Conservation (phyloP, 2,797 vertebrate species). For the Trachops cirrhosus region DNA sequence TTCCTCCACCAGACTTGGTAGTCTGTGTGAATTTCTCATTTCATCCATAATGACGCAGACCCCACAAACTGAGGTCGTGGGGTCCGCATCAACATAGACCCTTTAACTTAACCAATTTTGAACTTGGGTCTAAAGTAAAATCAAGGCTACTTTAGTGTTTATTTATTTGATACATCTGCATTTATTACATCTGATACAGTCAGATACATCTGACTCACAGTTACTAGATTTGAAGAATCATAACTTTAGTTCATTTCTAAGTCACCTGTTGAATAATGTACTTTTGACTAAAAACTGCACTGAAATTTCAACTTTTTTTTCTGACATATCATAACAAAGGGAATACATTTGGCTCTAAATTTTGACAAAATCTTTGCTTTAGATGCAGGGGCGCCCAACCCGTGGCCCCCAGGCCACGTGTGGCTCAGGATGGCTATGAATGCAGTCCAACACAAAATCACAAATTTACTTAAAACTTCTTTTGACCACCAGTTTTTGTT, state of each 20-base stretch:
- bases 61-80: no score
- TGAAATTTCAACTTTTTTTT: neutral
- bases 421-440: no score
- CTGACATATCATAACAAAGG: neutral
- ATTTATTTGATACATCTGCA: neutral
- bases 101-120: neutral
- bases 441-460: no score
- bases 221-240: neutral
- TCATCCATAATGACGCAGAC: no score
- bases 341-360: neutral
- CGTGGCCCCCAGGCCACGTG: no score
- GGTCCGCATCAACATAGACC: no score
- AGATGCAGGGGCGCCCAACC: no score
- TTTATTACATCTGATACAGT: no score
- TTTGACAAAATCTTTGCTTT: neutral
- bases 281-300: neutral
- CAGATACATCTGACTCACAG: neutral
- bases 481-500: no score
- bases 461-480: no score
- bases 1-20: no score
- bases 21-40: no score
- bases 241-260: conserved; percentile 1
- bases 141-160: neutral
- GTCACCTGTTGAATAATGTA: neutral
- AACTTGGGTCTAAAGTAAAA: neutral